A percentile compares a stretch with the other conserved stretches of the same genome.
Conservation (phyloP, 1,140 invertebrate genomes). For the Microplitis demolitor region DNA sequence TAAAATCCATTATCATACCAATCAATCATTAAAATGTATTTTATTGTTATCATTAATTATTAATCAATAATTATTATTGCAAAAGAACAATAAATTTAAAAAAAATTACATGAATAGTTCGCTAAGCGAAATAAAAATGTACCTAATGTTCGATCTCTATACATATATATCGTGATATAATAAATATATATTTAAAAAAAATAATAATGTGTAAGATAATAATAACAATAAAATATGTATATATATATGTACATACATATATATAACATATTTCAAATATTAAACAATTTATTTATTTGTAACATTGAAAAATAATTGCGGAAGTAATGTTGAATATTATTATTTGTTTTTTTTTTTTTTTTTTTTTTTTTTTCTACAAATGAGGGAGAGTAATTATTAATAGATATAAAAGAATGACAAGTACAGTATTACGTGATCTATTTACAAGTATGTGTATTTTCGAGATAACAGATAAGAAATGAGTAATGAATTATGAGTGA, state of each 20-base stretch:
- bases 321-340: background rate
- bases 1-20: too few relatives aligned
- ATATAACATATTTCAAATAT: background rate
- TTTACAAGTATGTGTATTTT: too few relatives aligned
- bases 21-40: too few relatives aligned
- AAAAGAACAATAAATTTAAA: conserved; percentile 15
- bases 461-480: too few relatives aligned
- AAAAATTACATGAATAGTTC: conserved; percentile 21
- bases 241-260: too few relatives aligned
- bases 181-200: conserved; percentile 41
- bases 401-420: too few relatives aligned
- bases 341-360: too few relatives aligned
- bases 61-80: conserved; percentile 16
- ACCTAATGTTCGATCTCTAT: conserved; percentile 55
- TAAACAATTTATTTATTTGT: background rate
- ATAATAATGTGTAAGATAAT: conserved; percentile 19
- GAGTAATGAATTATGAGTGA: too few relatives aligned
- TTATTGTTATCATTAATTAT: conserved; percentile 4
- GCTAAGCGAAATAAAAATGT: conserved; percentile 45
- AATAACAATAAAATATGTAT: too few relatives aligned
- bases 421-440: too few relatives aligned
- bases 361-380: too few relatives aligned
- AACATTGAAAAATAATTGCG: background rate
- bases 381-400: too few relatives aligned
- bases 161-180: conserved; percentile 53